phyloP scores from a whole-genome alignment of 1,140 invertebrate species.

The Drosophila navojoa region DNA sequence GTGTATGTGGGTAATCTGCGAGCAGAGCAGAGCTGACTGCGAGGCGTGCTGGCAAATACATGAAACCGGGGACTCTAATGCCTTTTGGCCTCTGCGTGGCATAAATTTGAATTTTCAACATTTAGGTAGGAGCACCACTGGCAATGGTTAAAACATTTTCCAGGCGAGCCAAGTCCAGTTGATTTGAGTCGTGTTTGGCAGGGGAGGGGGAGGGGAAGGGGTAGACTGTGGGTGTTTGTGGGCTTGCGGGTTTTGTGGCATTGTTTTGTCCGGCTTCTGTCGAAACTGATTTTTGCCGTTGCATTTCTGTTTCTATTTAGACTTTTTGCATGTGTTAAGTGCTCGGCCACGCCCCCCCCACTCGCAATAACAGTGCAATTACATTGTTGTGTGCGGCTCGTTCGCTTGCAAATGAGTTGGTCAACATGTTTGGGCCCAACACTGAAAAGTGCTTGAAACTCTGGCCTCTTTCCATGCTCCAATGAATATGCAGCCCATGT shows the following conservation, averaged over 20 bases:
- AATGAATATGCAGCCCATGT: slow-evolving; percentile 39
- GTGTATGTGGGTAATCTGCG: slow-evolving; percentile 35
- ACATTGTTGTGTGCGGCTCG: slow-evolving; percentile 66
- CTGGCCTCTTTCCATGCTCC: slow-evolving; percentile 34
- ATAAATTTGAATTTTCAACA: slow-evolving; percentile 79
- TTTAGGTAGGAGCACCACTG: slow-evolving; percentile 24
- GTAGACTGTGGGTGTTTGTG: neutral
- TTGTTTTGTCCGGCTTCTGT: slow-evolving; percentile 35
- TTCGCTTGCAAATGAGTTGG: slow-evolving; percentile 73
- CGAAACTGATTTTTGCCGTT: slow-evolving; percentile 59
- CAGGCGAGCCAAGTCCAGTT: slow-evolving; percentile 19
- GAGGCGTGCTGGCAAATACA: slow-evolving; percentile 55
- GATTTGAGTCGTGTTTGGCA: too few species aligned
- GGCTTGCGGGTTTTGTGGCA: slow-evolving; percentile 43
- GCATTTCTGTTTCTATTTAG: slow-evolving; percentile 58
- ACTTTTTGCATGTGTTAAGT: slow-evolving; percentile 68
- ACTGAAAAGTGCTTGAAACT: slow-evolving; percentile 25
- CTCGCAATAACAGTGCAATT: slow-evolving; percentile 63
- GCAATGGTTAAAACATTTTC: slow-evolving; percentile 49
- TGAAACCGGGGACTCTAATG: slow-evolving; percentile 34
- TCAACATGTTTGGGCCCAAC: slow-evolving; percentile 67
- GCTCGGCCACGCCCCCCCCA: slow-evolving; percentile 47
- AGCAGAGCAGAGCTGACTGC: slow-evolving; percentile 40
- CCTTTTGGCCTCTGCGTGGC: slow-evolving; percentile 51
- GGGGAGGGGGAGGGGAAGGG: neutral